A percentile compares a stretch with the other conserved stretches of the same genome.
These are phyloP conservation scores for Cyprinodon brontotheroides DNA, from an alignment of 2,113 vertebrate species.

Conservation along the genomic window DNA sequence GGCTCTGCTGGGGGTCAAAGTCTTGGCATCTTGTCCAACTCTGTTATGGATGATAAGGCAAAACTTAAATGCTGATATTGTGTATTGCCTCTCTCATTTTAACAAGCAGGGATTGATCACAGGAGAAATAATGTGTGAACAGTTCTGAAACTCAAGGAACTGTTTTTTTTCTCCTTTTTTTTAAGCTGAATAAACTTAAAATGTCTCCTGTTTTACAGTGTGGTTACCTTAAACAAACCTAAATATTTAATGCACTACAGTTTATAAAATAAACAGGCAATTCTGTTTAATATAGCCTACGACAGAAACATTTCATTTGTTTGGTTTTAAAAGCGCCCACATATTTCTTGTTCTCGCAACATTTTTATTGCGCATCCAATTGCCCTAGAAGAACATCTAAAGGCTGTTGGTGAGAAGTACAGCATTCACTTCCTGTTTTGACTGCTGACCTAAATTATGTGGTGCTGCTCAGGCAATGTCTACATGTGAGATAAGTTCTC, in stretches of 20 bases:
- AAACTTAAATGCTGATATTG: not conserved
- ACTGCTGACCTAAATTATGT: too few relatives aligned
- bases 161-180: too few relatives aligned
- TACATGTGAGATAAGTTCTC: too few relatives aligned
- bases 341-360: too few relatives aligned
- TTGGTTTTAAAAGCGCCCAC: too few relatives aligned
- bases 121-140: not conserved
- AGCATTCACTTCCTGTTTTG: too few relatives aligned
- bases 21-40: conserved; percentile 49
- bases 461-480: too few relatives aligned
- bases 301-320: too few relatives aligned
- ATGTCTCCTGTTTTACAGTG: not conserved
- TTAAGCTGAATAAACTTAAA: too few relatives aligned
- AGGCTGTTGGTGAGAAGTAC: too few relatives aligned
- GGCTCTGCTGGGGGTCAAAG: conserved; percentile 42
- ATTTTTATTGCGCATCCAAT: too few relatives aligned
- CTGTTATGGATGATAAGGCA: conserved; percentile 29
- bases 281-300: not conserved
- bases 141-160: not conserved
- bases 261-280: not conserved
- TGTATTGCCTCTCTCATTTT: not conserved
- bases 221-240: not conserved
- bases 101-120: not conserved
- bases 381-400: too few relatives aligned
- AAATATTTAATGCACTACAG: not conserved